Percentiles rank a stretch among this genome's conserved stretches.
Conservation (phyloP, 2,888 invertebrate species). For the Stenchaetothrips biformis region DNA sequence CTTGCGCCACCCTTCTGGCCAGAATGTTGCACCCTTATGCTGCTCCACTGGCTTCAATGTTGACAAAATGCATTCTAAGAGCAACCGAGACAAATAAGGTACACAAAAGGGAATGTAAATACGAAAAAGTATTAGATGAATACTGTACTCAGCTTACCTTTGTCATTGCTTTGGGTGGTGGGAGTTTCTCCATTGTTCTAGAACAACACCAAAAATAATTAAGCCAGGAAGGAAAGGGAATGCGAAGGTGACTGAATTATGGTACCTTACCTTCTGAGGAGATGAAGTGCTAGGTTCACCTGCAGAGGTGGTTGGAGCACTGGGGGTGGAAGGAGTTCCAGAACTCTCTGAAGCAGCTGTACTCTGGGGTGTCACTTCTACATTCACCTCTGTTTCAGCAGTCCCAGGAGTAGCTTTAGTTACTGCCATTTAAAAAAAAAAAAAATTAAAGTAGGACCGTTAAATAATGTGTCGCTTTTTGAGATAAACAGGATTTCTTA, state of each 20-base stretch:
- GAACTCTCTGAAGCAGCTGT: neutral
- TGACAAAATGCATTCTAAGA: slow-evolving; percentile 33
- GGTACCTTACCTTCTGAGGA: neutral
- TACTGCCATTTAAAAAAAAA: slow-evolving; percentile 33
- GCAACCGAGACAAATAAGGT: slow-evolving; percentile 27
- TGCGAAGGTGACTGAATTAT: neutral
- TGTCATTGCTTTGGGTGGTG: neutral
- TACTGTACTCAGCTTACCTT: neutral
- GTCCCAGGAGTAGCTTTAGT: slow-evolving; percentile 35
- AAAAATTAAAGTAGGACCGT: neutral
- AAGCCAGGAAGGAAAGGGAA: neutral
- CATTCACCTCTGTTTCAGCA: slow-evolving; percentile 44
- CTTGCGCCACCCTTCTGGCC: slow-evolving; percentile 70
- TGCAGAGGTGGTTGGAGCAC: neutral
- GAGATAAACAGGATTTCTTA: neutral
- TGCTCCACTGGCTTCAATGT: slow-evolving; percentile 29
- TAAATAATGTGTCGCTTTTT: neutral
- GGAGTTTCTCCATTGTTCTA: neutral
- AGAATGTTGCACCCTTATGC: slow-evolving; percentile 62
- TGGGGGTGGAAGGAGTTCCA: neutral
- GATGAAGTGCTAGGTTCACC: neutral
- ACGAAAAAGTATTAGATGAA: neutral
- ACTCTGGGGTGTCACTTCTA: neutral
- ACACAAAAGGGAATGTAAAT: too few relatives aligned
- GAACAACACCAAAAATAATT: neutral